Percentiles rank a stretch among this genome's conserved stretches.
These are phyloP conservation scores for Danio jaintianensis DNA, from an alignment of 2,797 vertebrate species.

Conservation along the genomic window DNA sequence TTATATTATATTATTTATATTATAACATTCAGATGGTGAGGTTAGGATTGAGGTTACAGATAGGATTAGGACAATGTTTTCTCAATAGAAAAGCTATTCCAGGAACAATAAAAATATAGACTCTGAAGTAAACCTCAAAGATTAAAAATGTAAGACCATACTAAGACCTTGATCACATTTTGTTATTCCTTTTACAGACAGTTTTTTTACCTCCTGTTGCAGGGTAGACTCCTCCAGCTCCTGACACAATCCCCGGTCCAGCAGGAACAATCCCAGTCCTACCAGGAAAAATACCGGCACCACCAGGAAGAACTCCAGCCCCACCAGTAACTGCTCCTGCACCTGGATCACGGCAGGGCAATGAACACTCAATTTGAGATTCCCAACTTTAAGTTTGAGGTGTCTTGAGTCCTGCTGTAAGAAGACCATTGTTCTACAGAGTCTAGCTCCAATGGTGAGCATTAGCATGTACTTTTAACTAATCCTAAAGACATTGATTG, in stretches of 20 bases:
- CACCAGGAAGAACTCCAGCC: conserved; percentile 45
- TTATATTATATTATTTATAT: not conserved
- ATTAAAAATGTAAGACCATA: not conserved
- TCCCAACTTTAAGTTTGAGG: too few species aligned
- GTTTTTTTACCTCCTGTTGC: conserved; percentile 37
- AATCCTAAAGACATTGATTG: not conserved
- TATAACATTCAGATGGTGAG: not conserved
- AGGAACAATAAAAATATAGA: not conserved
- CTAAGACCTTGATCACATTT: too few species aligned
- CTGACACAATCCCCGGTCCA: conserved; percentile 49
- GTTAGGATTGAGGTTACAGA: not conserved
- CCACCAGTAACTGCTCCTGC: conserved; percentile 40
- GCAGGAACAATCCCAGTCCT: conserved; percentile 47
- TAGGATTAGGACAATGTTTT: not conserved
- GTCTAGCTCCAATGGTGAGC: not conserved
- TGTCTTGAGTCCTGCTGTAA: not conserved
- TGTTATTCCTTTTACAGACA: too few species aligned
- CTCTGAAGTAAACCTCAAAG: not conserved
- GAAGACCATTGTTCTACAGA: not conserved
- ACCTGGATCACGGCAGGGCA: not conserved
- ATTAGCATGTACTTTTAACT: not conserved
- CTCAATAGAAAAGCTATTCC: not conserved
- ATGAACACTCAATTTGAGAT: not conserved
- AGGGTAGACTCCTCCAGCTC: conserved; percentile 42
- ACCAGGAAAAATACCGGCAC: conserved; percentile 42